Conservation (phyloP, 53 echinoderm and acorn worm genomes). For the Holothuria leucospilota region DNA sequence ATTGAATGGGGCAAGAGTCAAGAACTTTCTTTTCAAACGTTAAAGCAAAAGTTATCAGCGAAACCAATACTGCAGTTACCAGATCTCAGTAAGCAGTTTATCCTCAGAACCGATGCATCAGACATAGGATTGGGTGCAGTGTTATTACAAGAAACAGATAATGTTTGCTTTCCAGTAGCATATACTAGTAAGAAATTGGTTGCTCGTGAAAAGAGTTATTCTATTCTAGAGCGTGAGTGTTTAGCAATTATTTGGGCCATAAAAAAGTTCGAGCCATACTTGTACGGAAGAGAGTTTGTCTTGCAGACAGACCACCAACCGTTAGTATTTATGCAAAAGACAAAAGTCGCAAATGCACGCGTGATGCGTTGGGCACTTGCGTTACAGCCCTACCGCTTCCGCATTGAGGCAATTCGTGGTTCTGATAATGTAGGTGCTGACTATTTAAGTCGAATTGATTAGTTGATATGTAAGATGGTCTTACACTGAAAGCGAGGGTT, state of each 20-base stretch:
- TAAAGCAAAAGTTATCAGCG: constrained; percentile 46
- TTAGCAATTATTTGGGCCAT: background rate
- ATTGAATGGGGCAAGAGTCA: constrained; percentile 59
- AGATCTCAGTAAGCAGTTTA: constrained; percentile 35
- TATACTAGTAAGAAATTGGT: constrained; percentile 4
- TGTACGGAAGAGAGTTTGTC: too few relatives aligned
- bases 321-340: background rate
- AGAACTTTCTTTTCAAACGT: constrained; percentile 49
- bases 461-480: background rate
- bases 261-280: too few relatives aligned
- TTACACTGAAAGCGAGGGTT: too few relatives aligned
- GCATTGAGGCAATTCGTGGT: constrained; percentile 13
- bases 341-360: constrained; percentile 13
- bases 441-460: constrained; percentile 1
- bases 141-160: background rate
- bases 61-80: constrained; percentile 61
- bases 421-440: constrained; percentile 5
- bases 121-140: background rate
- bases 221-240: background rate
- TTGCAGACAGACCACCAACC: constrained; percentile 16
- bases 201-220: background rate
- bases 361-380: constrained; percentile 6
- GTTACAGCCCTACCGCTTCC: background rate
- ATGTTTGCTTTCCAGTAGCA: background rate
- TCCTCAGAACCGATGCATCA: constrained; percentile 55